A percentile compares a stretch with the other conserved stretches of the same genome.
Conservation (phyloP, 1,140 invertebrate genomes). For the Telenomus remus region DNA sequence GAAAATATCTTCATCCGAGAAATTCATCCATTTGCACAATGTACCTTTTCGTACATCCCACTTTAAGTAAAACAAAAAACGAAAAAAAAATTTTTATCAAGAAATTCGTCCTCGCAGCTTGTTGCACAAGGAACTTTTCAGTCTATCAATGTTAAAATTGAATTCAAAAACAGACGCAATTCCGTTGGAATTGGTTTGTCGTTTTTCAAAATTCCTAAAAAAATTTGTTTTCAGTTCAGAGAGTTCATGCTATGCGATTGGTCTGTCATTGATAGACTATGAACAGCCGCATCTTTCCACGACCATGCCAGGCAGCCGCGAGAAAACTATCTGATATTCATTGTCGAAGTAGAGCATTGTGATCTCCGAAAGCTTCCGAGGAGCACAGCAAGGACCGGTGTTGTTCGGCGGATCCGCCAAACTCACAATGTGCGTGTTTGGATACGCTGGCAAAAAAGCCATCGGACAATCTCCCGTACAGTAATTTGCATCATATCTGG, state of each 20-base stretch:
- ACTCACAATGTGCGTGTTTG: constrained; percentile 94
- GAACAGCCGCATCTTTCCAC: constrained; percentile 94
- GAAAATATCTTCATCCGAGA: constrained; percentile 31
- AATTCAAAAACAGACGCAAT: constrained; percentile 5
- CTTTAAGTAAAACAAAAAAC: too few species aligned
- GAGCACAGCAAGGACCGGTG: constrained; percentile 91
- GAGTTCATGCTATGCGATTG: too few species aligned
- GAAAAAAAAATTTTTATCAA: background rate
- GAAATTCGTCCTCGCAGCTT: constrained; percentile 11
- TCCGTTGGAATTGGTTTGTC: too few species aligned
- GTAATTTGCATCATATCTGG: constrained; percentile 94
- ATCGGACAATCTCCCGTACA: constrained; percentile 96
- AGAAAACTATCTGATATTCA: constrained; percentile 90
- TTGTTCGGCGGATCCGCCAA: constrained; percentile 81
- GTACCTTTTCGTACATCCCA: too few species aligned
- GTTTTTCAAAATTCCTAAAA: background rate
- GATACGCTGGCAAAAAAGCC: constrained; percentile 91
- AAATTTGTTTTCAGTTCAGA: background rate
- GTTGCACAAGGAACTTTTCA: constrained; percentile 58
- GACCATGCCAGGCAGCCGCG: constrained; percentile 93
- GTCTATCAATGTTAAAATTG: constrained; percentile 56
- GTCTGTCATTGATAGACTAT: constrained; percentile 74
- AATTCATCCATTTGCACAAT: background rate
- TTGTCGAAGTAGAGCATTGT: constrained; percentile 95
- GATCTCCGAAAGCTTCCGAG: constrained; percentile 90